phyloP scores from a whole-genome alignment of 1,140 invertebrate species.

The Rhyzopertha dominica region DNA sequence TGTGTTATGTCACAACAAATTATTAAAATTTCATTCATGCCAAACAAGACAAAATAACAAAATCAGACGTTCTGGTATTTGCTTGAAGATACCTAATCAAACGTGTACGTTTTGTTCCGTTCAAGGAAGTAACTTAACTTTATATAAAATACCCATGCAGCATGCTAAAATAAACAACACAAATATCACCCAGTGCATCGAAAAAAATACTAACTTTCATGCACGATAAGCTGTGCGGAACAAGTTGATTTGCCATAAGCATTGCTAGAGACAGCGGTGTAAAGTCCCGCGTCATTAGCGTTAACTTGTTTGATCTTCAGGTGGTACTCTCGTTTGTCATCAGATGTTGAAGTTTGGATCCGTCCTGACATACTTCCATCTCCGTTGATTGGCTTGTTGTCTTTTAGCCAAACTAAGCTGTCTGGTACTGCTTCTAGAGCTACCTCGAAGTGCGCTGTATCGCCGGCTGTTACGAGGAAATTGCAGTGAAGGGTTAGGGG shows the following conservation, averaged over 20 bases:
- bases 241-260: conserved; percentile 71
- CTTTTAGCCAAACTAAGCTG: conserved; percentile 81
- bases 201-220: conserved; percentile 67
- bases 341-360: conserved; percentile 55
- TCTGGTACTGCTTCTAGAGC: conserved; percentile 57
- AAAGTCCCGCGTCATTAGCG: conserved; percentile 81
- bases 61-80: no score
- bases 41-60: no score
- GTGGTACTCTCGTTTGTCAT: conserved; percentile 54
- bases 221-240: conserved; percentile 78
- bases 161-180: no score
- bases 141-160: no score
- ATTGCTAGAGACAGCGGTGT: conserved; percentile 86
- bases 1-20: no score
- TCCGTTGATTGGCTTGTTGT: conserved; percentile 67
- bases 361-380: conserved; percentile 72
- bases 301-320: conserved; percentile 76
- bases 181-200: no score
- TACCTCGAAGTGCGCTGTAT: conserved; percentile 79
- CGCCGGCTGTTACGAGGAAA: conserved; percentile 84
- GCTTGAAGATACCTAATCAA: no score
- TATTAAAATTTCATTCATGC: no score
- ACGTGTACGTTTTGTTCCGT: no score
- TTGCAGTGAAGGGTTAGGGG: conserved; percentile 21
- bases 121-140: no score